Percentiles rank a stretch among this genome's conserved stretches.
Conservation (phyloP, 2,113 vertebrate species). For the Thoracochromis brauschi region DNA sequence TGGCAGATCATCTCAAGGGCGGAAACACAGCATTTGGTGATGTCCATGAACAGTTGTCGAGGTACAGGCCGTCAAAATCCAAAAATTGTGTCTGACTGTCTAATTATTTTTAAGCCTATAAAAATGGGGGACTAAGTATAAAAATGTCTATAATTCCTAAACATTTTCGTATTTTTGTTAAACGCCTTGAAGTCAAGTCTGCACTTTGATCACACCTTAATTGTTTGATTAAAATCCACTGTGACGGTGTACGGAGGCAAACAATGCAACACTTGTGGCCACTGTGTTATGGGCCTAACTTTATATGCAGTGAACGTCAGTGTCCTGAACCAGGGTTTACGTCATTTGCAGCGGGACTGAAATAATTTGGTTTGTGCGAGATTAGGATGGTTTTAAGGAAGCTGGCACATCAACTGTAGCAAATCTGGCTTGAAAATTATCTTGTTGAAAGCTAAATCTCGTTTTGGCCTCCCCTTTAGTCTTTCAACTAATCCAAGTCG, state of each 20-base stretch:
- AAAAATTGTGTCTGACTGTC: not conserved
- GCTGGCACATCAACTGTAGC: not conserved
- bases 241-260: fast-evolving
- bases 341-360: not conserved
- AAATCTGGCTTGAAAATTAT: constrained; percentile 37
- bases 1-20: not conserved
- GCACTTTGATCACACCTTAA: not conserved
- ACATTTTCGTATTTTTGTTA: not conserved
- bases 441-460: constrained; percentile 43
- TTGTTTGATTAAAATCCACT: not conserved
- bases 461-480: constrained; percentile 14
- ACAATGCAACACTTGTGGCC: not conserved
- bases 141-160: not conserved
- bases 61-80: not conserved
- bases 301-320: not conserved
- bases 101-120: not conserved
- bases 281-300: not conserved
- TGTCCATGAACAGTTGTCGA: not conserved
- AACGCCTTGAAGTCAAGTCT: not conserved
- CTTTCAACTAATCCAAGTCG: constrained; percentile 22
- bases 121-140: not conserved
- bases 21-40: not conserved
- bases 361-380: constrained; percentile 33
- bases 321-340: not conserved
- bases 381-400: constrained; percentile 43